A percentile compares a stretch with the other conserved stretches of the same genome.
phyloP scores from a whole-genome alignment of 2,113 vertebrate species.

The Telmatochromis sp. region DNA sequence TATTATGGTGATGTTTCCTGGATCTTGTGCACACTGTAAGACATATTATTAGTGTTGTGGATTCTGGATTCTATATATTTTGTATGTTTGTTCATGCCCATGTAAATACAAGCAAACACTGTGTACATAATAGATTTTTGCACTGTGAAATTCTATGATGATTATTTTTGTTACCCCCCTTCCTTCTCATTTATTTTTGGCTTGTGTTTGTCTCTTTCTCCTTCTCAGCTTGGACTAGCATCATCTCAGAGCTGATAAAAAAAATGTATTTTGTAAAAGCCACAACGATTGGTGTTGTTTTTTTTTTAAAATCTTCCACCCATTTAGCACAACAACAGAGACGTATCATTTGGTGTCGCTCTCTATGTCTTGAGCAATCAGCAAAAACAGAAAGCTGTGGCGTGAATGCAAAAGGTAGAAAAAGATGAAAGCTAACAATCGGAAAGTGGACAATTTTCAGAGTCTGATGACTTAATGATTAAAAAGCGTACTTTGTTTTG shows the following conservation, averaged over 20 bases:
- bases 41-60: not conserved
- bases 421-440: not conserved
- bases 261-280: constrained; percentile 29
- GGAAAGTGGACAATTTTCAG: not conserved
- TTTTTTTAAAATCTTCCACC: not conserved
- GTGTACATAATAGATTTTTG: constrained; percentile 23
- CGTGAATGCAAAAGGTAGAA: not conserved
- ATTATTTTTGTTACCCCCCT: constrained; percentile 37
- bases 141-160: constrained; percentile 44
- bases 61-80: constrained; percentile 34
- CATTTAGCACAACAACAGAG: constrained; percentile 20
- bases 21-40: constrained; percentile 5
- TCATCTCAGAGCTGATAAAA: constrained; percentile 25
- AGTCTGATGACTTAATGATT: not conserved
- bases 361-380: not conserved
- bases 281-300: not conserved
- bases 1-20: not conserved
- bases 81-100: constrained; percentile 18
- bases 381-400: not conserved
- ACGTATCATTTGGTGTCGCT: not conserved
- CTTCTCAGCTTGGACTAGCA: constrained; percentile 2
- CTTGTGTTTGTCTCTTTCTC: constrained; percentile 30
- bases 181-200: not conserved
- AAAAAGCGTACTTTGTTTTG: not conserved
- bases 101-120: constrained; percentile 35